These are phyloP conservation scores for Plebejus anna DNA, from an alignment of 2,888 invertebrate species.

Conservation along the genomic window DNA sequence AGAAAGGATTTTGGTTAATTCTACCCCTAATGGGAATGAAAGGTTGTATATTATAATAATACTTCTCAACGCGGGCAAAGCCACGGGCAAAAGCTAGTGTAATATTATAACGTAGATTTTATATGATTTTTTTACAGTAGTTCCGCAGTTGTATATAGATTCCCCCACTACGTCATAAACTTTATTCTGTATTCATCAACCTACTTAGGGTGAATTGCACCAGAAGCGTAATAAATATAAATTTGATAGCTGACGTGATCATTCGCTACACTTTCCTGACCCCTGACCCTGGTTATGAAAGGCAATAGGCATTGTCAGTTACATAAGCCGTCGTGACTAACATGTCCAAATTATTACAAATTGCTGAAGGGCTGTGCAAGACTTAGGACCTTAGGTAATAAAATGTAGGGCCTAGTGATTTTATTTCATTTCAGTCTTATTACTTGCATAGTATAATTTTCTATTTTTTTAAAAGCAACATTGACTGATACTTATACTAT, in stretches of 20 bases:
- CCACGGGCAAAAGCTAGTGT: too few relatives aligned
- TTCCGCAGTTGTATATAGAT: too few relatives aligned
- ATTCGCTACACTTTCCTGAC: neutral
- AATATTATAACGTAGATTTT: too few relatives aligned
- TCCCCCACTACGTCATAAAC: too few relatives aligned
- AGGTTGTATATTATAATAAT: too few relatives aligned
- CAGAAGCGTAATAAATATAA: too few relatives aligned
- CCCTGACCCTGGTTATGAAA: neutral
- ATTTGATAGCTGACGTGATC: neutral
- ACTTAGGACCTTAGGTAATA: neutral
- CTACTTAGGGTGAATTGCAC: too few relatives aligned
- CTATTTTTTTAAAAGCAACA: neutral
- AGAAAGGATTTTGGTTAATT: too few relatives aligned
- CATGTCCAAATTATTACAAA: neutral
- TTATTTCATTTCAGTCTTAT: neutral
- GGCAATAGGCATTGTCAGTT: neutral
- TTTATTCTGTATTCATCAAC: too few relatives aligned
- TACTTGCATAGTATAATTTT: neutral
- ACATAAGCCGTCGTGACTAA: conserved; percentile 2
- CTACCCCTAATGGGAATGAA: too few relatives aligned
- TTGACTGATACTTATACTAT: neutral
- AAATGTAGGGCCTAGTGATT: neutral
- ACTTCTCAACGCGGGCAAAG: too few relatives aligned
- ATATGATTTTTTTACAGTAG: too few relatives aligned
- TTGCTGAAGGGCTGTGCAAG: neutral